phyloP scores from a whole-genome alignment of 2,113 vertebrate species.

The Antechinus stuartii region DNA sequence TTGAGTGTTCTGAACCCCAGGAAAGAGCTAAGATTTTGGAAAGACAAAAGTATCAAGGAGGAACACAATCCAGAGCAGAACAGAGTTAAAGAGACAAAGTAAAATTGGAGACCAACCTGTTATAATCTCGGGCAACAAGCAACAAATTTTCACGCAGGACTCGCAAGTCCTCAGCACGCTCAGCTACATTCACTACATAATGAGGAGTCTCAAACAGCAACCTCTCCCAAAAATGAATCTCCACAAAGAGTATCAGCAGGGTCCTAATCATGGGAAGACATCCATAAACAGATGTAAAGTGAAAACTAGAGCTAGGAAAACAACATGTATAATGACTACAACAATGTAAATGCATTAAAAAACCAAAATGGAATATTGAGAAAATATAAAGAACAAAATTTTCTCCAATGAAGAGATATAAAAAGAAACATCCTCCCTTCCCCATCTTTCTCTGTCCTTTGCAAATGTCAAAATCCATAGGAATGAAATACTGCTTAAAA shows the following conservation, averaged over 20 bases:
- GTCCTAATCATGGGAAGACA: constrained; percentile 76
- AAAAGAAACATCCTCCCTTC: too few species aligned
- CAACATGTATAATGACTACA: background rate
- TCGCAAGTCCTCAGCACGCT: constrained; percentile 85
- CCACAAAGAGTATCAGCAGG: constrained; percentile 87
- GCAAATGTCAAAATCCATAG: background rate
- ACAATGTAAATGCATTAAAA: background rate
- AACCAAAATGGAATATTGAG: background rate
- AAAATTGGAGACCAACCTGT: constrained; percentile 84
- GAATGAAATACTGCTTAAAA: too few species aligned
- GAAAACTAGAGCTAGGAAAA: background rate
- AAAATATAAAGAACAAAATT: background rate
- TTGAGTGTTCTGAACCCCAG: background rate
- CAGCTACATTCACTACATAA: constrained; percentile 84
- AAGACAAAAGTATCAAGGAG: background rate
- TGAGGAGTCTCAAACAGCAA: constrained; percentile 90
- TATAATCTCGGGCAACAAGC: constrained; percentile 88
- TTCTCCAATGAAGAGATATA: background rate
- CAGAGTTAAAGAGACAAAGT: constrained; percentile 73
- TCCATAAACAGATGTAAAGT: background rate
- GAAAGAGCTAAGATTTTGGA: background rate
- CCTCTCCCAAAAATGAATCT: constrained; percentile 91
- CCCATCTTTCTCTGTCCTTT: background rate
- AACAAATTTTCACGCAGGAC: constrained; percentile 86
- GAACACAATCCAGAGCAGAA: background rate